Conservation (phyloP, 1,140 invertebrate species). For the Sitophilus oryzae region DNA sequence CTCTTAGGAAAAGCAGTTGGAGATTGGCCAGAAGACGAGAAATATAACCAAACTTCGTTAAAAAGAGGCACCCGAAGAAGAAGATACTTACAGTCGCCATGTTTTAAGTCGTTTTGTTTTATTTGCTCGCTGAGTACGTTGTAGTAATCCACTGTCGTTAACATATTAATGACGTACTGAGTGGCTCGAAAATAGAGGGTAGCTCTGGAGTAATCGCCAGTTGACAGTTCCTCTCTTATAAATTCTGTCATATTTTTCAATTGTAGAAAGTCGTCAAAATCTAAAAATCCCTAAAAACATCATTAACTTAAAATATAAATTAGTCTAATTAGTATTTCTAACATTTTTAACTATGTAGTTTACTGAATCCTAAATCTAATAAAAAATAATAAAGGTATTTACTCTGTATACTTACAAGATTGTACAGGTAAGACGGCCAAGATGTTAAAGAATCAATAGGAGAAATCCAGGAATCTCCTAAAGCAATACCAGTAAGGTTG, state of each 20-base stretch:
- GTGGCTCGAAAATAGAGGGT: constrained; percentile 59
- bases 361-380: not conserved
- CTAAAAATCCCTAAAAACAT: constrained; percentile 53
- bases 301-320: not conserved
- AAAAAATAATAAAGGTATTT: not conserved
- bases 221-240: constrained; percentile 50
- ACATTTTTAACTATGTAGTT: not conserved
- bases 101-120: not conserved
- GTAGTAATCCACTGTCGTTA: constrained; percentile 70
- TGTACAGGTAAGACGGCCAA: constrained; percentile 70
- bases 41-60: too few relatives aligned
- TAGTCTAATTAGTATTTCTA: not conserved
- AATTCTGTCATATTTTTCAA: constrained; percentile 49
- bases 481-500: constrained; percentile 68
- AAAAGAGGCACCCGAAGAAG: too few relatives aligned
- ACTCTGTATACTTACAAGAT: constrained; percentile 52
- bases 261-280: constrained; percentile 51
- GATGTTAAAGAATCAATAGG: constrained; percentile 72
- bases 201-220: constrained; percentile 51
- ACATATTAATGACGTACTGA: constrained; percentile 52
- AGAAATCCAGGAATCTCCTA: constrained; percentile 85
- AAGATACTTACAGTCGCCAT: not conserved
- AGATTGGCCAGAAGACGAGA: too few relatives aligned
- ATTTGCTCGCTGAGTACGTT: constrained; percentile 51
- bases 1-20: too few relatives aligned